These are phyloP conservation scores for Felis catus DNA, from an alignment of 2,113 vertebrate species.

Conservation along the genomic window DNA sequence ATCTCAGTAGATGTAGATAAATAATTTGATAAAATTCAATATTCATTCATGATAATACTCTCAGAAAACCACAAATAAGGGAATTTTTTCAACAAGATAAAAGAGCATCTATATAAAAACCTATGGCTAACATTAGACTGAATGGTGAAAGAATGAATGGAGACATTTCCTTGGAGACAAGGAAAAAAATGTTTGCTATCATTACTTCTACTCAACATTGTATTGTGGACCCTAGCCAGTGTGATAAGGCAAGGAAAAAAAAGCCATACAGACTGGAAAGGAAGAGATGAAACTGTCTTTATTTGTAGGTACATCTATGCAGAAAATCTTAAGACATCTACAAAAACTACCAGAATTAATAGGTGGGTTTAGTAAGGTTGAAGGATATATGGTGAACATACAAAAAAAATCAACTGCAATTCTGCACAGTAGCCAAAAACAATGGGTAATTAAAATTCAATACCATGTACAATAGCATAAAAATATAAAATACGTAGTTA, in stretches of 20 bases:
- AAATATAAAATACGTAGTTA: neutral
- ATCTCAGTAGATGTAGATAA: neutral
- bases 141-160: neutral
- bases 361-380: neutral
- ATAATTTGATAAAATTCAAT: neutral
- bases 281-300: neutral
- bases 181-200: neutral
- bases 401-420: neutral
- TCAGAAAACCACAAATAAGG: neutral
- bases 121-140: neutral
- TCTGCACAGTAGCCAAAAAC: neutral
- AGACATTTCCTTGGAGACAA: neutral
- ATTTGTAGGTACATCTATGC: neutral
- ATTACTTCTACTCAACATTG: neutral
- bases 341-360: neutral
- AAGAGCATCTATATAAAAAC: neutral
- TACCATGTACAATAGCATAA: neutral
- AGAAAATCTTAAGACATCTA: slow-evolving; percentile 47
- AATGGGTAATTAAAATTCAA: neutral
- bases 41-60: neutral
- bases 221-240: neutral
- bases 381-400: neutral
- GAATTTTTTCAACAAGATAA: neutral
- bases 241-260: neutral
- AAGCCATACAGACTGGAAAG: neutral